Evolutionary conservation across 2,113 vertebrate species (phyloP), one percentile per base, ranked within the genome.

Genomic region (Hepsetus odoe): DNA sequence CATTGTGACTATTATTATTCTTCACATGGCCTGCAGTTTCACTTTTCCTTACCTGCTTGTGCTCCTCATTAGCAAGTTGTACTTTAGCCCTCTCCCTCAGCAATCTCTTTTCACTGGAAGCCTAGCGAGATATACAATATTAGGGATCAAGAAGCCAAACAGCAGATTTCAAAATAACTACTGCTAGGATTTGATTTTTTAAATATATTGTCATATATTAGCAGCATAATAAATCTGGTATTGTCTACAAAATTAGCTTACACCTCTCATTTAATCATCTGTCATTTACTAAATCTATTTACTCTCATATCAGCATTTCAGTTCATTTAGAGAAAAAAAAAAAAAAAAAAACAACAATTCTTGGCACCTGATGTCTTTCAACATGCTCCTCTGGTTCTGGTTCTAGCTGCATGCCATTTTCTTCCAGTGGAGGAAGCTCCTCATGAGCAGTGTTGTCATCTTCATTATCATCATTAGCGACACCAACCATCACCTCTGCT

Each of bases 341-440:
- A n/a, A n/a, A n/a, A n/a, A n/a, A n/a, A n/a, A n/a, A 67, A 30
- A 40, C 16, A n/a, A 20, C 18, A n/a, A 22, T 65, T 42, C 18
- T 26, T 28, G 11, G 7, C 72, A 96, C 95, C 94, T 91, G 91
- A 44, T 94, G 92, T 0, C 77, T 81, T 40, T 92, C 79, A 0
- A 93, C 0, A 5, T 85, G 90, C 1, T 95, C 89, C 0, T 33
- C 71, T 0, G 59, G 74, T 0, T 35, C 68, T 0, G 55, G 76
- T 0, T 85, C 66, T 79, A 72, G 61, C 24, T 90, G 91, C 53
- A 86, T 80, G 2, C 49, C 62, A 0, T 55, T 26, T 18, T 71
- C 87, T 5, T 83, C 85, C 3, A 78, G 46, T 0, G 88, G 91
- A 1, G 79, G 0, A 46, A 93, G 89, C 0, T 26, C 40, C 5